Base-by-base conservation (phyloP, 2,113 vertebrate genomes). In the Marmota monax region DNA sequence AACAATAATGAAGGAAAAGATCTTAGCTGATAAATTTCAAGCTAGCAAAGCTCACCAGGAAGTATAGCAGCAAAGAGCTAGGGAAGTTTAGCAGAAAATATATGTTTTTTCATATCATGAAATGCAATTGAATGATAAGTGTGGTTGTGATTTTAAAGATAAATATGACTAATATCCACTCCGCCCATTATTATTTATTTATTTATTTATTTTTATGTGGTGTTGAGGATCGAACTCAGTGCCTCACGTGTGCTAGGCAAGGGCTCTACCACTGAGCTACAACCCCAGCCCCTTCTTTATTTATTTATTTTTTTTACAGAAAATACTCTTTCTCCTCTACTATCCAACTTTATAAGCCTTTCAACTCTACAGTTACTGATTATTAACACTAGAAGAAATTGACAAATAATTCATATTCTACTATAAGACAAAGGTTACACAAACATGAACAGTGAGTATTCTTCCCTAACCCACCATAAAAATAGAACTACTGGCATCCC, bases 41-140 rank as follows among this genome's bases (percentile, higher is more conserved):
- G 45, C 22, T 73, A 56, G 58, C 7, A 70, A 90, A 78, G 18
- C 53, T 89, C 88, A 89, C 14, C 74, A 89, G n/a, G 22, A 95
- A 92, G 53, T 45, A 92, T 27, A 63, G 48, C 23, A 86, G 65
- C 85, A 88, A 86, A 10, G 11, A 17, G 83, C 23, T 32, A 72
- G 29, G 25, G 27, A 92, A 91, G 45, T 65, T 84, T 61, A 78
- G 20, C 39, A 92, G 83, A 8, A 78, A 93, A 63, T 27, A 45
- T 37, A 9, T 48, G 74, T 70, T 80, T 77, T 94, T 34, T 88
- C 78, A 56, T 2, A 82, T 89, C 63, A 84, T 61, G 13, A 93
- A 93, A 94, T 79, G 27, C 32, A 72, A 94, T 2, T 70, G 67
- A 53, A 69, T 83, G 70, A 79, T 78, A 93, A 84, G 78, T 72